Evolutionary conservation across 2,797 vertebrate genomes (phyloP), one percentile per base, ranked within the genome.

Genomic region (Choloepus didactylus): DNA sequence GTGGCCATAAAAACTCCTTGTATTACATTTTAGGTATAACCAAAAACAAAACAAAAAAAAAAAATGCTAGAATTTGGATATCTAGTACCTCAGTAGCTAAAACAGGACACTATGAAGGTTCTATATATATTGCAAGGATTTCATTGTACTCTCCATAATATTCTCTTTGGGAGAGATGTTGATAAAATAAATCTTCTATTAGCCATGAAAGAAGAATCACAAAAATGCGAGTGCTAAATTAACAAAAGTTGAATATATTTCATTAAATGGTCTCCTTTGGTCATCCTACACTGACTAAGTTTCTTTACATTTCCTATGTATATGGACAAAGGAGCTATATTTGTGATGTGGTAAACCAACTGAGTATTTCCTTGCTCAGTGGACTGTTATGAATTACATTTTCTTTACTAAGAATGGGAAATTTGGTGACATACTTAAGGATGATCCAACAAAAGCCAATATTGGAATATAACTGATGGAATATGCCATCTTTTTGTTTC

Each of bases 31-130:
- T 41, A 67, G n/a, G 5, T n/a, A 67, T 6, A 54, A 3, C 38
- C 35, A 35, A 35, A 35, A 35, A n/a, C n/a, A n/a, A n/a, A n/a
- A n/a, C 76, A 72, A 93, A 92, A 72, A 49, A 80, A 80, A 85
- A 91, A 67, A 35, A 38, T 75, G 8, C 6, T 67, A 76, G 41
- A 91, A 77, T 21, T 51, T 60, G 15, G 6, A 86, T 80, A 27
- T 76, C 8, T 19, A 60, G 0, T 5, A 41, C 72, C 14, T 72
- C 12, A 5, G 23, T 62, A 79, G 5, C 15, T 70, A 73, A 93
- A 0, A 86, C 23, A 76, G 4, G 29, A 75, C 21, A 38, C n/a
- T 64, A 51, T 38, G 5, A 82, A 59, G 3, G 38, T 4, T 88
- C 5, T 38, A 15, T 41, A 21, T 23, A 80, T 75, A 79, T 84